phyloP scores from a whole-genome alignment of 1,140 invertebrate genomes.

The Drosophila busckii region DNA sequence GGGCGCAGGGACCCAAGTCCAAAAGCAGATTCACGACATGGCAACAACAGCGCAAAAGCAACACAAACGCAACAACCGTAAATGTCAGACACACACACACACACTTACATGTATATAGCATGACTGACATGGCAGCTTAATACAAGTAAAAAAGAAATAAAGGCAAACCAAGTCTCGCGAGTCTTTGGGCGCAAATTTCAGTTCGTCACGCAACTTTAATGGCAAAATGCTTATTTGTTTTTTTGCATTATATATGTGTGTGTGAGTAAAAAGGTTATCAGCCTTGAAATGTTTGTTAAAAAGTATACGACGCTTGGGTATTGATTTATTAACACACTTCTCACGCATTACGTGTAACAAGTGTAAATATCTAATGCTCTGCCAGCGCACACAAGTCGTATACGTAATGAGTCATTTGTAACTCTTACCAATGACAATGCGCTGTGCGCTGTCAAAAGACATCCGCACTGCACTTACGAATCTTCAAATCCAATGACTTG shows the following conservation, averaged over 20 bases:
- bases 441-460: constrained; percentile 55
- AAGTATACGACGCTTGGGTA: constrained; percentile 59
- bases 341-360: too few species aligned
- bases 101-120: background rate
- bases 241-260: constrained; percentile 21
- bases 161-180: constrained; percentile 50
- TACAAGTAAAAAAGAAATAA: constrained; percentile 2
- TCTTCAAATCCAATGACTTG: constrained; percentile 17
- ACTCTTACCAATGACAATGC: constrained; percentile 32
- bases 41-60: constrained; percentile 4
- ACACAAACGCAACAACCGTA: constrained; percentile 39
- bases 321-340: constrained; percentile 67
- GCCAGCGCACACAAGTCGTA: constrained; percentile 62
- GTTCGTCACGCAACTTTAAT: constrained; percentile 76
- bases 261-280: constrained; percentile 68
- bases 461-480: constrained; percentile 52
- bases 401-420: constrained; percentile 42
- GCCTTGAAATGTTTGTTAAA: constrained; percentile 65
- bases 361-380: too few species aligned
- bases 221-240: constrained; percentile 69
- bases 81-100: constrained; percentile 43
- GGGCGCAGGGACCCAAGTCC: constrained; percentile 32
- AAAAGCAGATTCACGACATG: constrained; percentile 19
- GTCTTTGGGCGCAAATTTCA: constrained; percentile 74
- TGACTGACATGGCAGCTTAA: constrained; percentile 18